A percentile compares a stretch with the other conserved stretches of the same genome.
These are phyloP conservation scores for Spicauda simplicius DNA, from an alignment of 2,888 invertebrate genomes.

Conservation along the genomic window DNA sequence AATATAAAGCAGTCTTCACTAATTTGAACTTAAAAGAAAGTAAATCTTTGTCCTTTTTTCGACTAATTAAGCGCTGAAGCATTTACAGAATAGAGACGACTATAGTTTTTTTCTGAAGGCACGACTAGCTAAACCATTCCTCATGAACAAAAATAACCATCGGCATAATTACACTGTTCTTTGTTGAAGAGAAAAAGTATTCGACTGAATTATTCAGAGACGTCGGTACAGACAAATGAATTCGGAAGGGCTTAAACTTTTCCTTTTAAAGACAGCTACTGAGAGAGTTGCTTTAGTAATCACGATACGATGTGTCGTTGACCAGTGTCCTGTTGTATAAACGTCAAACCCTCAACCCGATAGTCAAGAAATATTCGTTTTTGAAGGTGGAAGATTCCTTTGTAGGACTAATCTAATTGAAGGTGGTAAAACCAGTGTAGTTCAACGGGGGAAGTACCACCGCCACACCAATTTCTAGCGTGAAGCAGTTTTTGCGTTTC, in stretches of 20 bases:
- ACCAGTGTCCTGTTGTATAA: no score
- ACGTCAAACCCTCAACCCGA: no score
- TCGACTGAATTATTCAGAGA: slow-evolving; percentile 14
- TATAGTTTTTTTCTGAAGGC: background rate
- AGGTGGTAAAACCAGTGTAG: no score
- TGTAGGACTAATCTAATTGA: no score
- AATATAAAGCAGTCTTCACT: background rate
- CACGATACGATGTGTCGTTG: background rate
- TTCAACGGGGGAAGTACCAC: no score
- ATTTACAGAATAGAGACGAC: background rate
- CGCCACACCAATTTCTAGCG: no score
- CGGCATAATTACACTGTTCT: slow-evolving; percentile 14
- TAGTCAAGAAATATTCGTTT: no score
- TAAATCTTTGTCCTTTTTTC: slow-evolving; percentile 1
- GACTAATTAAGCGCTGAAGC: slow-evolving; percentile 2
- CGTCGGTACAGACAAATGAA: slow-evolving; percentile 9
- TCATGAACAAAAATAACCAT: slow-evolving; percentile 10
- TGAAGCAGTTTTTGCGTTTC: no score
- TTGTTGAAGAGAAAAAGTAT: slow-evolving; percentile 6
- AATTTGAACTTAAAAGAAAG: background rate
- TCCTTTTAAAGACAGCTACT: background rate
- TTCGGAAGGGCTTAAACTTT: slow-evolving; percentile 11
- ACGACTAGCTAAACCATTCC: background rate
- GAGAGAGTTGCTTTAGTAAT: background rate
- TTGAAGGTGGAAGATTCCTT: no score